Evolutionary conservation across 2,113 vertebrate genomes (phyloP).

Genomic region (Mustela nigripes): DNA sequence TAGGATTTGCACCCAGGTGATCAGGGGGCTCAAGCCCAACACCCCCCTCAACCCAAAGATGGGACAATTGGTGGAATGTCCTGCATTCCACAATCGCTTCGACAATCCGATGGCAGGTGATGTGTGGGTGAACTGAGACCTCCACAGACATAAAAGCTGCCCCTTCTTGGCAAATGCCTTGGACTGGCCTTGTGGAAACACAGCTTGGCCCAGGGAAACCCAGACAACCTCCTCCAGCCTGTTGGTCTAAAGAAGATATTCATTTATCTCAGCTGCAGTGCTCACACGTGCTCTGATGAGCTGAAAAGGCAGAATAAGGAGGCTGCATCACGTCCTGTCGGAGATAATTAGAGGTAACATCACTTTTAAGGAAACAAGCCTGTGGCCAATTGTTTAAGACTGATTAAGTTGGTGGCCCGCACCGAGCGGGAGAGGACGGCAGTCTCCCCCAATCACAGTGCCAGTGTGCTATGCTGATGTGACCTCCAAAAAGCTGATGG

Average conservation of each 20-base stretch:
- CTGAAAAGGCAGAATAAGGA: slow-evolving; percentile 81
- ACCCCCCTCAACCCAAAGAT: background rate
- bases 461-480: background rate
- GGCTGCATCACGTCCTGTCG: slow-evolving; percentile 79
- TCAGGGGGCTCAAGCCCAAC: fast-evolving
- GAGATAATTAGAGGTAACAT: slow-evolving; percentile 85
- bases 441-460: background rate
- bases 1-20: background rate
- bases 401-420: slow-evolving; percentile 76
- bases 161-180: fast-evolving
- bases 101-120: background rate
- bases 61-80: background rate
- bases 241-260: slow-evolving; percentile 83
- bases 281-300: slow-evolving; percentile 82
- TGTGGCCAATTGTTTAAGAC: slow-evolving; percentile 81
- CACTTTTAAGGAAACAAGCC: slow-evolving; percentile 84
- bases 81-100: no score
- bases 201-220: background rate
- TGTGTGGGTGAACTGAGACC: fast-evolving
- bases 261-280: slow-evolving; percentile 78
- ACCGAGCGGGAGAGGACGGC: fast-evolving
- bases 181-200: fast-evolving
- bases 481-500: background rate
- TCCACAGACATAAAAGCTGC: fast-evolving
- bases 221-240: slow-evolving; percentile 71